Percentiles rank a stretch among this genome's conserved stretches.
Conservation (phyloP, 2,888 invertebrate genomes). For the Agonum fuliginosum region DNA sequence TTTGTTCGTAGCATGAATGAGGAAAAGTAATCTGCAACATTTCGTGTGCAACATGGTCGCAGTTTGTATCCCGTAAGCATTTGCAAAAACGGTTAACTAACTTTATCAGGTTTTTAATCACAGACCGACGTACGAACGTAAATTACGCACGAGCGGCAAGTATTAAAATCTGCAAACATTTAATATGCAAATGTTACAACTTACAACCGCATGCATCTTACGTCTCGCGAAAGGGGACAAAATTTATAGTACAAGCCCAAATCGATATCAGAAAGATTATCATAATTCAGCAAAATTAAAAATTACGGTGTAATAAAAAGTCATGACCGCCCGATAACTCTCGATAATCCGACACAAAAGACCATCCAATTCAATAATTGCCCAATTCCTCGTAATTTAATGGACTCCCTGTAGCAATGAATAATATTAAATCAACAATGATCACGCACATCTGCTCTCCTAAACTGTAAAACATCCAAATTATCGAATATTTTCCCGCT, state of each 20-base stretch:
- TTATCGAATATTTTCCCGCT: not conserved
- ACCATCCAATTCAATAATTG: conserved; percentile 57
- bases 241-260: conserved; percentile 52
- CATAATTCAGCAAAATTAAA: conserved; percentile 49
- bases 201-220: conserved; percentile 9
- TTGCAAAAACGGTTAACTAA: conserved; percentile 18
- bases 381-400: conserved; percentile 48
- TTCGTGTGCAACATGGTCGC: not conserved
- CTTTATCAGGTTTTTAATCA: conserved; percentile 24
- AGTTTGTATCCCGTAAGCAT: not conserved
- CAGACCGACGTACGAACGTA: not conserved
- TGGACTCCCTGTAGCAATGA: conserved; percentile 41
- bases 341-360: conserved; percentile 46
- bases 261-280: conserved; percentile 56
- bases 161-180: conserved; percentile 29
- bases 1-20: not conserved
- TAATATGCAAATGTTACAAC: conserved; percentile 33
- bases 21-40: not conserved
- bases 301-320: conserved; percentile 56
- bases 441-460: conserved; percentile 34
- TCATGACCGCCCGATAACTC: conserved; percentile 46
- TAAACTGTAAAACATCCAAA: conserved; percentile 73
- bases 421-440: conserved; percentile 55
- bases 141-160: conserved; percentile 14
- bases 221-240: not conserved